Conservation (phyloP, 2,113 vertebrate species). For the Syngnathoides biaculeatus region DNA sequence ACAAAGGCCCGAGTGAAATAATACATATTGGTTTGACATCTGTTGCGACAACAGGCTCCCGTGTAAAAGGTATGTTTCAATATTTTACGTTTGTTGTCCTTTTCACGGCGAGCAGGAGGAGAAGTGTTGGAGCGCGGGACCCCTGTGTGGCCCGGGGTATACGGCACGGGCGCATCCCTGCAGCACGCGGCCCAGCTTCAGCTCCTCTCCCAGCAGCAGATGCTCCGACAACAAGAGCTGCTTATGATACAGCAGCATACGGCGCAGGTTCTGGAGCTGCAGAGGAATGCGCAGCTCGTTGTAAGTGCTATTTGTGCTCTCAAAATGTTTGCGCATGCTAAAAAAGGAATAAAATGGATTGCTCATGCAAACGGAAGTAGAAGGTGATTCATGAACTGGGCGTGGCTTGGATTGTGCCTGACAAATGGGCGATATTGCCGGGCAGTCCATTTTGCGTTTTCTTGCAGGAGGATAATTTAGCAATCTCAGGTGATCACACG, state of each 20-base stretch:
- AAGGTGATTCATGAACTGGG: too few species aligned
- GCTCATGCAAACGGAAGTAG: background rate
- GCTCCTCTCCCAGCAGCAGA: constrained; percentile 95
- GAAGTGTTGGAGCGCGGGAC: constrained; percentile 90
- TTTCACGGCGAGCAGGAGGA: constrained; percentile 56
- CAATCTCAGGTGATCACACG: too few species aligned
- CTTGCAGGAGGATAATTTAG: background rate
- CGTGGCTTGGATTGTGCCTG: too few species aligned
- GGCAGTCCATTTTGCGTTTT: too few species aligned
- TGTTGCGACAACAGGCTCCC: background rate
- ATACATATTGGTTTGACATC: background rate
- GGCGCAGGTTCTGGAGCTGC: constrained; percentile 90
- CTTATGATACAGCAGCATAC: constrained; percentile 97
- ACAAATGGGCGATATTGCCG: too few species aligned
- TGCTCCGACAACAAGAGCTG: constrained; percentile 92
- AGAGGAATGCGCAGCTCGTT: constrained; percentile 80
- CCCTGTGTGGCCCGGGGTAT: constrained; percentile 88
- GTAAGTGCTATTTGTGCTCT: constrained; percentile 40
- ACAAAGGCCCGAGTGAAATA: too few species aligned
- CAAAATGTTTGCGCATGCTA: background rate
- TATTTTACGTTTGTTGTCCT: background rate
- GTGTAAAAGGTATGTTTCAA: background rate
- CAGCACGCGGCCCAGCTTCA: constrained; percentile 97
- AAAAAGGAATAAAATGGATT: too few species aligned
- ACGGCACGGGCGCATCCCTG: constrained; percentile 83